Evolutionary conservation across 2,113 vertebrate species (phyloP), one percentile per base, ranked within the genome.

Genomic region (Oxyura jamaicensis): DNA sequence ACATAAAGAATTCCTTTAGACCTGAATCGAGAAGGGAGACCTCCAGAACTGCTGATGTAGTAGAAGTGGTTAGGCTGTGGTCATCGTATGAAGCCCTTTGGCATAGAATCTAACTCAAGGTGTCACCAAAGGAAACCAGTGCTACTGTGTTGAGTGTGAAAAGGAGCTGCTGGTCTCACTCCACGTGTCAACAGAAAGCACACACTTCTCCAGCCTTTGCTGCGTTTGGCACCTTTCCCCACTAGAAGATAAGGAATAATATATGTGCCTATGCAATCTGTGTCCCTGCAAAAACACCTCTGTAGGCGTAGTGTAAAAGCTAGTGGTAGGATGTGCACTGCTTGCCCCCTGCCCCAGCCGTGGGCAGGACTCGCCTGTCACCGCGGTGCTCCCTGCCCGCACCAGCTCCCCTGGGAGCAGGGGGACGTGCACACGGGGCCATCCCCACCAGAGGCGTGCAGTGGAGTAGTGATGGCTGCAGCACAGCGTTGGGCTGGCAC

Each of bases 171-270:
- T 15, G 25, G 3, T 39, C 39, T 19, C 23, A 3, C 18, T 72
- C 58, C 2, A 0, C 26, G 26, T 46, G 13, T 17, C 75, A 10
- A 5, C 0, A 15, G 65, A 18, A 62, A 18, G 26, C 36, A 2
- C 5, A 42, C 2, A 0, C 3, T 0, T 10, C 73, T 52, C 33
- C 63, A 48, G 33, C 44, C 58, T 13, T 0, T 48, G 48, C 13
- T 36, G 60, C 19, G 5, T 33, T 39, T 2, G 19, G 62, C 63
- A 11, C 28, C 77, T 73, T 9, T 20, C 39, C 17, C 26, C 31
- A 0, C 19, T 46, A 2, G 1, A 5, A n/a, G 6, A 1, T 63
- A 21, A 62, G 31, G 8, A 4, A 1, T 5, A 3, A 1, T 3
- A 3, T 4, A 2, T 33, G 21, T 9, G 13, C 31, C 78, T 0